Evolutionary conservation across 2,797 vertebrate species (phyloP).

Genomic region (Pteropus rufus): DNA sequence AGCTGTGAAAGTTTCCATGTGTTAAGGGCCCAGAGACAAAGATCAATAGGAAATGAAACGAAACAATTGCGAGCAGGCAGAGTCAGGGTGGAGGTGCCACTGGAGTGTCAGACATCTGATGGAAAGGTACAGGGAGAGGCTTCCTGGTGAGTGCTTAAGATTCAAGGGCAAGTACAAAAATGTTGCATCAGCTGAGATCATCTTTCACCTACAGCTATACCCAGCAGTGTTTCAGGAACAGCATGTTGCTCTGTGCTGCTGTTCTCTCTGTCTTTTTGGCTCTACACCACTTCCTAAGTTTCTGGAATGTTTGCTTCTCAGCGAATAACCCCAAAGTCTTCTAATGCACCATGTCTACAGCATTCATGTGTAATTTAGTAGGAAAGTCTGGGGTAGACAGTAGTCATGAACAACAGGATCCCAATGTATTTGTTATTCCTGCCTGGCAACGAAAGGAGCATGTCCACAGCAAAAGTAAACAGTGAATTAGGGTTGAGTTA

Average conservation of each 20-base stretch:
- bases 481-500: neutral
- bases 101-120: neutral
- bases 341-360: neutral
- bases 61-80: neutral
- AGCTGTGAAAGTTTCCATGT: neutral
- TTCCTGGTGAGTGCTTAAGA: neutral
- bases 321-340: neutral
- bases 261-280: neutral
- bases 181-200: too few relatives aligned
- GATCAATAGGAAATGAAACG: neutral
- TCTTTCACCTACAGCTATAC: neutral
- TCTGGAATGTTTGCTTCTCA: neutral
- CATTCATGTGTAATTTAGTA: neutral
- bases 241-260: neutral
- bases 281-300: neutral
- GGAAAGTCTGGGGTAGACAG: neutral
- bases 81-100: neutral
- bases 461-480: neutral
- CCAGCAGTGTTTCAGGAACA: neutral
- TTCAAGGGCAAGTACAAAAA: neutral
- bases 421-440: neutral
- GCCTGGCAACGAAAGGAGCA: neutral
- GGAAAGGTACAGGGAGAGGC: neutral
- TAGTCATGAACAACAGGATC: neutral
- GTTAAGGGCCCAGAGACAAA: neutral